phyloP scores from a whole-genome alignment of 1,140 invertebrate genomes.

The Parasteatoda tepidariorum region DNA sequence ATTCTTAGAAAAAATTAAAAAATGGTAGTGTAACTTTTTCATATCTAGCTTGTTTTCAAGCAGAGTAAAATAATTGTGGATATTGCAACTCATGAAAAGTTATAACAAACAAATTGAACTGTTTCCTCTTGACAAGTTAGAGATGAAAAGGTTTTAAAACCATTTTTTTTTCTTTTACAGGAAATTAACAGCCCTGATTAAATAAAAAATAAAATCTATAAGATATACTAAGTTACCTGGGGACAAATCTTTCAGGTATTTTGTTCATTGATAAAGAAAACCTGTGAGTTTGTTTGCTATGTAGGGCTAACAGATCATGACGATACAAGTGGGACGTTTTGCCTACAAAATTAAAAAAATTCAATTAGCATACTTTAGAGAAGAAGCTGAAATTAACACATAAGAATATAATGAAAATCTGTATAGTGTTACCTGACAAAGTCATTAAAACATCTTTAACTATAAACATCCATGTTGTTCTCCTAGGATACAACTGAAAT shows the following conservation, averaged over 20 bases:
- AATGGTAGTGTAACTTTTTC: too few species aligned
- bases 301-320: slow-evolving; percentile 89
- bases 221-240: slow-evolving; percentile 73
- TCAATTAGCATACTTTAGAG: too few species aligned
- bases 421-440: slow-evolving; percentile 79
- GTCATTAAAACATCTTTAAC: slow-evolving; percentile 99
- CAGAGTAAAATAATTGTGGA: too few species aligned
- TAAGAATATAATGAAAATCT: background rate
- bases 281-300: slow-evolving; percentile 82
- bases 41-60: too few species aligned
- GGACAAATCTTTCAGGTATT: slow-evolving; percentile 94
- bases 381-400: background rate
- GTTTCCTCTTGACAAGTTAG: too few species aligned
- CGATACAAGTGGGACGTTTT: slow-evolving; percentile 95
- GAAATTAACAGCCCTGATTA: too few species aligned
- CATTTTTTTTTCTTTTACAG: too few species aligned
- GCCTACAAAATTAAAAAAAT: slow-evolving; percentile 72
- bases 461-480: slow-evolving; percentile 98
- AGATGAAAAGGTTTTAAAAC: too few species aligned
- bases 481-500: slow-evolving; percentile 82
- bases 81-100: too few species aligned
- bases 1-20: too few species aligned
- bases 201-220: too few species aligned
- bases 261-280: slow-evolving; percentile 93
- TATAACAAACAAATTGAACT: too few species aligned